phyloP scores from a whole-genome alignment of 2,888 invertebrate species.

The Mayetiola destructor region DNA sequence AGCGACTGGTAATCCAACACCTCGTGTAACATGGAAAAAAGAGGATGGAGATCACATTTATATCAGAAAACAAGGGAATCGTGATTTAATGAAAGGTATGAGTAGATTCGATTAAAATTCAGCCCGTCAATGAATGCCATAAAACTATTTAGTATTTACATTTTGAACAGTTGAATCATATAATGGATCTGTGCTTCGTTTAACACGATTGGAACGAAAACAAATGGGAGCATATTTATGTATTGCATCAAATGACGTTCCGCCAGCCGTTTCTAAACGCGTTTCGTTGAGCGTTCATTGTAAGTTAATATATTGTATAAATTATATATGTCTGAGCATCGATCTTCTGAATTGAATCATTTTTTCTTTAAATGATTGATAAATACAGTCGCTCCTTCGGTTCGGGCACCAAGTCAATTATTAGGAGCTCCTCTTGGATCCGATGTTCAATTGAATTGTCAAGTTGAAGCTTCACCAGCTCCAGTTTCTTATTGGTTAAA shows the following conservation, averaged over 20 bases:
- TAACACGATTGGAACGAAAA: conserved; percentile 67
- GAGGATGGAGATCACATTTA: conserved; percentile 55
- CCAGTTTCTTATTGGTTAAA: conserved; percentile 36
- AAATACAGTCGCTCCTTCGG: conserved; percentile 66
- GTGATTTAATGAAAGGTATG: conserved; percentile 34
- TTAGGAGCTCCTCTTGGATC: conserved; percentile 75
- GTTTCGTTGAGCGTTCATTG: conserved; percentile 80
- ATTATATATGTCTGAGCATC: neutral
- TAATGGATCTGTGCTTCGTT: conserved; percentile 56
- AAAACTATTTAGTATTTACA: neutral
- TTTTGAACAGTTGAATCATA: conserved; percentile 50
- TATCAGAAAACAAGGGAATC: conserved; percentile 38
- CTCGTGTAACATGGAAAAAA: conserved; percentile 64
- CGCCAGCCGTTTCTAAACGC: conserved; percentile 77
- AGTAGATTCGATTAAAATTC: neutral
- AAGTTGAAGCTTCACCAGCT: conserved; percentile 71
- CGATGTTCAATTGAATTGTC: conserved; percentile 72
- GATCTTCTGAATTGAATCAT: neutral
- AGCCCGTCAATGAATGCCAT: neutral
- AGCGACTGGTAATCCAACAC: conserved; percentile 65
- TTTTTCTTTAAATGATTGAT: conserved; percentile 8
- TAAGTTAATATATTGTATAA: conserved; percentile 53
- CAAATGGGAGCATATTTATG: conserved; percentile 89
- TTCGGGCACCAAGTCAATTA: conserved; percentile 78
- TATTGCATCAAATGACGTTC: conserved; percentile 83